phyloP scores from a whole-genome alignment of 2,113 vertebrate genomes.

The Megalops atlanticus region DNA sequence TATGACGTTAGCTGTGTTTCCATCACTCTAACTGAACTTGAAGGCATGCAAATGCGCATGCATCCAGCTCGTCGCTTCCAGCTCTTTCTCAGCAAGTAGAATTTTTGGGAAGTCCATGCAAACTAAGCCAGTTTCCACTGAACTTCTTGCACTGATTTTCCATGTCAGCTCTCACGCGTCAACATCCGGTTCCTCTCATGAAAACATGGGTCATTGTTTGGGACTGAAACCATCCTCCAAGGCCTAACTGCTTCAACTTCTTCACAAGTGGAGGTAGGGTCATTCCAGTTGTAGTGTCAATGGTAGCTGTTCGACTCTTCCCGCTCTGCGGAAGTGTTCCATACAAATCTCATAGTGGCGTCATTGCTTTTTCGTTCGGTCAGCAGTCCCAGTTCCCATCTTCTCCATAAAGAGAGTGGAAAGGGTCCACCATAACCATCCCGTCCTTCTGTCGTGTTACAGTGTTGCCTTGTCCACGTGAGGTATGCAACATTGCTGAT shows the following conservation, averaged over 20 bases:
- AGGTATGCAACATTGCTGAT: slow-evolving; percentile 70
- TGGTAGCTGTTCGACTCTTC: slow-evolving; percentile 76
- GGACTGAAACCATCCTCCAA: slow-evolving; percentile 4
- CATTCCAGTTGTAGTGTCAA: slow-evolving; percentile 71
- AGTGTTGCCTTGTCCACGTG: slow-evolving; percentile 61
- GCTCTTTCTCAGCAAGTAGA: neutral
- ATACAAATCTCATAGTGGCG: slow-evolving; percentile 76
- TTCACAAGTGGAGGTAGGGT: slow-evolving; percentile 40
- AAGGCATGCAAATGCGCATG: too few relatives aligned
- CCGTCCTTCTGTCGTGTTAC: slow-evolving; percentile 63
- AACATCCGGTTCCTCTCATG: neutral
- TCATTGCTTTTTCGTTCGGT: slow-evolving; percentile 76
- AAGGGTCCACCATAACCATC: slow-evolving; percentile 58
- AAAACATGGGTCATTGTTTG: neutral
- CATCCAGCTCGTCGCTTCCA: too few relatives aligned
- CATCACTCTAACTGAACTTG: too few relatives aligned
- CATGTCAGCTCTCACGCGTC: too few relatives aligned
- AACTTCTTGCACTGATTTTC: too few relatives aligned
- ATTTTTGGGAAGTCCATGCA: neutral
- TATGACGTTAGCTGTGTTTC: too few relatives aligned
- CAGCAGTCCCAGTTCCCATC: slow-evolving; percentile 65
- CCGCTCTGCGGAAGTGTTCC: slow-evolving; percentile 75
- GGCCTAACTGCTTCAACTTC: neutral
- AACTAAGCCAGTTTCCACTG: slow-evolving; percentile 5
- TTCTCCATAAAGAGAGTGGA: slow-evolving; percentile 71